These are phyloP conservation scores for Trachelus tabidus DNA, from an alignment of 2,888 invertebrate species.

Conservation along the genomic window DNA sequence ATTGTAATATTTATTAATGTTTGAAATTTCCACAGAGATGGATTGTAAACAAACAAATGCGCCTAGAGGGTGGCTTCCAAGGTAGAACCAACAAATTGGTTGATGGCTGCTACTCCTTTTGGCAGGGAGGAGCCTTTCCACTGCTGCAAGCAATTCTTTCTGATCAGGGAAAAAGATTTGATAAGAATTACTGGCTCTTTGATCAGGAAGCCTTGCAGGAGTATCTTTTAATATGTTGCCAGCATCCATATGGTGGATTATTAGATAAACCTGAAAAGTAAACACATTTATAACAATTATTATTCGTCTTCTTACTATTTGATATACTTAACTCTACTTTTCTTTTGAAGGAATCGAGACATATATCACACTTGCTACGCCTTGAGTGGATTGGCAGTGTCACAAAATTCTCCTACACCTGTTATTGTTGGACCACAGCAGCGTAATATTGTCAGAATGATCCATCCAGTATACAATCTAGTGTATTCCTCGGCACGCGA, in stretches of 20 bases:
- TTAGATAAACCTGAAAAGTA: slow-evolving; percentile 97
- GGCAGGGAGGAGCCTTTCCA: slow-evolving; percentile 96
- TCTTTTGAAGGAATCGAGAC: slow-evolving; percentile 77
- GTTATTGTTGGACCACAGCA: slow-evolving; percentile 61
- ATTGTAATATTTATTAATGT: not conserved
- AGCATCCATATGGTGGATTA: slow-evolving; percentile 87
- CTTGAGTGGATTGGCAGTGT: slow-evolving; percentile 92
- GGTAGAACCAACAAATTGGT: slow-evolving; percentile 98
- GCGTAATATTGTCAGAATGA: slow-evolving; percentile 50
- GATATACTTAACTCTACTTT: not conserved
- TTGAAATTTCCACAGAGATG: slow-evolving; percentile 73
- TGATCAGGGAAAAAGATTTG: slow-evolving; percentile 63
- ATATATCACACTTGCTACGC: slow-evolving; percentile 98
- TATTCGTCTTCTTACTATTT: slow-evolving; percentile 17
- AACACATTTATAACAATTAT: slow-evolving; percentile 13
- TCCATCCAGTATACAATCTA: slow-evolving; percentile 59
- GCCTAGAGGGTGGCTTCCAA: slow-evolving; percentile 95
- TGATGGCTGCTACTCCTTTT: slow-evolving; percentile 98
- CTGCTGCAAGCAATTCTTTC: slow-evolving; percentile 82
- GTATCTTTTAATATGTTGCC: slow-evolving; percentile 94
- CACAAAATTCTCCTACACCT: slow-evolving; percentile 76
- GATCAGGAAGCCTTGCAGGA: slow-evolving; percentile 91
- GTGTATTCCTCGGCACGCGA: slow-evolving; percentile 48
- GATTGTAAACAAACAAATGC: slow-evolving; percentile 92
- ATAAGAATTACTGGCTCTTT: slow-evolving; percentile 76